Percentiles rank a stretch among this genome's conserved stretches.
Conservation (phyloP, 2,888 invertebrate genomes). For the Conops quadrifasciatus region DNA sequence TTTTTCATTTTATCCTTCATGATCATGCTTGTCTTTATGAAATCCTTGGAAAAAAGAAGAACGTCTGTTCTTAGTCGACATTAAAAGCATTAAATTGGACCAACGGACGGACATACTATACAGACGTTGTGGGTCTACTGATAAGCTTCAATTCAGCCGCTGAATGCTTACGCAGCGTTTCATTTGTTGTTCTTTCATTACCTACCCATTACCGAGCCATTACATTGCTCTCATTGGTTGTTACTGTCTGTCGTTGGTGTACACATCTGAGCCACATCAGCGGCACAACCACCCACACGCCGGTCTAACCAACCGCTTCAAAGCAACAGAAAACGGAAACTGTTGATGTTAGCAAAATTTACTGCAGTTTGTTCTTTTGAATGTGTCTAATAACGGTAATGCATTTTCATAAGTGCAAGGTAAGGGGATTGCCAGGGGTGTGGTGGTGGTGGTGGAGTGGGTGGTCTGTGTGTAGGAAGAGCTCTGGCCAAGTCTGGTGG, state of each 20-base stretch:
- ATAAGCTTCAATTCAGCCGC: neutral
- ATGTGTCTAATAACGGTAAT: slow-evolving; percentile 35
- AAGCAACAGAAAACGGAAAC: slow-evolving; percentile 17
- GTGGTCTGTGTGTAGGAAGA: neutral
- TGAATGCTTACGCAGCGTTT: slow-evolving; percentile 32
- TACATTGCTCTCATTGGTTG: slow-evolving; percentile 4
- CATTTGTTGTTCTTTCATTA: slow-evolving; percentile 24
- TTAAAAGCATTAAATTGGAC: slow-evolving; percentile 11
- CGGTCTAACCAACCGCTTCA: neutral
- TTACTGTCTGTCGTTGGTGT: slow-evolving; percentile 15
- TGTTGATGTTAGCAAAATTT: slow-evolving; percentile 33
- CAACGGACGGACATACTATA: too few species aligned
- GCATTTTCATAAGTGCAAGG: slow-evolving; percentile 27
- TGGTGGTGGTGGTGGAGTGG: neutral
- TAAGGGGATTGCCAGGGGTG: neutral
- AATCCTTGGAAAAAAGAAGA: neutral
- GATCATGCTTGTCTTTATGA: neutral
- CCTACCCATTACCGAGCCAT: neutral
- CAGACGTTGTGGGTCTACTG: too few species aligned
- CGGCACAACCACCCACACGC: neutral
- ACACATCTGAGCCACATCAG: neutral
- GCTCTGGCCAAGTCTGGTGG: neutral
- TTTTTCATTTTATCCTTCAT: neutral
- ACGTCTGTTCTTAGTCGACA: neutral
- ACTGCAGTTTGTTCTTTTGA: slow-evolving; percentile 34